Base-by-base conservation (phyloP, 2,113 vertebrate genomes). In the Prionailurus bengalensis region DNA sequence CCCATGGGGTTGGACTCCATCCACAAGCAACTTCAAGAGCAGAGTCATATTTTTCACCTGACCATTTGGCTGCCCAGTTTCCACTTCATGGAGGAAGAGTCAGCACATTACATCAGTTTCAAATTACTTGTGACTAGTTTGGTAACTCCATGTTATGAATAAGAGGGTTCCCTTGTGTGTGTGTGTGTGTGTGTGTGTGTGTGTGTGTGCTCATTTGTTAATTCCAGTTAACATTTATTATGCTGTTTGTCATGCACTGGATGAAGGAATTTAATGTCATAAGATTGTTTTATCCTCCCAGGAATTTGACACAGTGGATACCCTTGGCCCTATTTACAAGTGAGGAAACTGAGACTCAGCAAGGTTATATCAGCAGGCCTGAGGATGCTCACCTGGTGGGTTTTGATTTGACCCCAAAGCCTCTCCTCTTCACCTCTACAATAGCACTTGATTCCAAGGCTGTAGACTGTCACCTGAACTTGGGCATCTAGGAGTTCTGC, bases 41-140 rank as follows among this genome's bases (percentile, higher is more conserved):
- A 74, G 31, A 31, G 70, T 73, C 78, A 31, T 36, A 48, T 58
- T 89, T 88, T 89, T 93, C 73, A 61, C 65, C n/a, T 55, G 39
- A 58, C 76, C 61, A 25, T 70, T 53, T 89, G 78, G 68, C 78
- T 58, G 51, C 76, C 84, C 29, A 36, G 29, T 78, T 83, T 65
- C 36, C 85, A 66, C 48, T 89, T 53, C 85, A 68, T 45, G 31
- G n/a, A 39, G 55, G 84, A 23, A 31, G 58, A 74, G 33, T 61
- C 27, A 89, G 68, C 70, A 48, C 25, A 58, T 66, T 74, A 51
- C 1, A 1, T 66, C 9, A 55, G 63, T 89, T 93, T 80, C 78
- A 89, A n/a, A 80, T 82, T 48, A 71, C 31, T 33, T 91, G 74
- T 95, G 74, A 45, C 65, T 71, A 76, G 29, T 96, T 88, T 76